Base-by-base conservation (phyloP, 2,113 vertebrate genomes). In the Noturus placidus region DNA sequence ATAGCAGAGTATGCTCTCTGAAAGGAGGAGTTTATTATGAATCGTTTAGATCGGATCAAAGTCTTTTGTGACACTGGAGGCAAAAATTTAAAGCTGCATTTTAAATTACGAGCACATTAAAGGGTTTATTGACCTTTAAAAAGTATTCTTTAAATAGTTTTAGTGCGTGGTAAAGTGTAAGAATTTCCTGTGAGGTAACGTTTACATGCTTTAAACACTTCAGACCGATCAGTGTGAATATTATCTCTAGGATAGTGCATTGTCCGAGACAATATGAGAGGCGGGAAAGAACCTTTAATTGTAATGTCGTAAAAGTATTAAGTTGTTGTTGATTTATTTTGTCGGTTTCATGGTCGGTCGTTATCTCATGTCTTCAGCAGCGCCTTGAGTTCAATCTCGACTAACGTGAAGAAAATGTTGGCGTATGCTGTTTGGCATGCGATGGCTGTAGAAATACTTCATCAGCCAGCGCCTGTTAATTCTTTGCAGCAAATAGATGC, bases 321-420 rank as follows among this genome's bases (percentile, higher is more conserved):
- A 83, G 88, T 91, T 91, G 87, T 82, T 61, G 92, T 88, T 94
- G 92, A 93, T 94, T 94, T 94, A 94, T 93, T 93, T 93, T 86
- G 92, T 93, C 91, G 91, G 82, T 84, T 83, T 92, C 90, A 59
- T 87, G 83, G 86, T 90, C 77, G 76, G 89, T 93, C 91, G 93
- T 94, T 94, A 94, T 94, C 90, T 94, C 87, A 11, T 89, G 30
- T 89, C 86, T 92, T 86, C 92, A 94, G 94, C 92, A 84, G 87
- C 0, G 83, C 87, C 87, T 91, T 90, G 90, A 50, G 56, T 92
- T 89, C 82, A 59, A 82, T 90, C 82, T 91, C 15, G n/a, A 61
- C 30, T 77, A 92, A 87, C 59, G 27, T 83, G 85, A 92, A 84
- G 72, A 72, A 86, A 89, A 91, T 92, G 81, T 92, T 86, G 91